Evolutionary conservation across 2,113 vertebrate species (phyloP).

Genomic region (Pardalotus punctatus): DNA sequence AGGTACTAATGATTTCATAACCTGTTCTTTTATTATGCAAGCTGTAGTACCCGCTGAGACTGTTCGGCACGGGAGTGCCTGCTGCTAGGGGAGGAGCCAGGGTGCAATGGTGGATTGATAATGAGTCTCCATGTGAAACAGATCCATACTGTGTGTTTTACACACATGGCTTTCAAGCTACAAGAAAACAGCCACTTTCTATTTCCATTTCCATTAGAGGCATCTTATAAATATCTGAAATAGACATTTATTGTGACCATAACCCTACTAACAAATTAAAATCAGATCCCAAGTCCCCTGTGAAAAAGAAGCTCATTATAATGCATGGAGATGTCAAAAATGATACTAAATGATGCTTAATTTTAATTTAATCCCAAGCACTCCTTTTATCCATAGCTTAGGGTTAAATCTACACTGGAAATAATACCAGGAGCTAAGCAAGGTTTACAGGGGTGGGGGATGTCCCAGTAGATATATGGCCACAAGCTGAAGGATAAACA

Average conservation of each 20-base stretch:
- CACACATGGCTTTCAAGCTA: neutral
- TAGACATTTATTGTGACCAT: conserved; percentile 70
- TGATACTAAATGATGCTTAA: conserved; percentile 62
- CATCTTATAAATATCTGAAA: conserved; percentile 56
- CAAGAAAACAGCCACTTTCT: conserved; percentile 46
- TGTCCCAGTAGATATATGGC: conserved; percentile 12
- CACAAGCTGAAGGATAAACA: conserved; percentile 51
- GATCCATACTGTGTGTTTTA: neutral
- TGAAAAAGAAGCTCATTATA: conserved; percentile 64
- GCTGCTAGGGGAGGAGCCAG: neutral
- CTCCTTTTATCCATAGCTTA: conserved; percentile 31
- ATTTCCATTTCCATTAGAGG: conserved; percentile 52
- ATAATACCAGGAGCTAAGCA: conserved; percentile 61
- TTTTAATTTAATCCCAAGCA: conserved; percentile 56
- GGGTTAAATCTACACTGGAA: conserved; percentile 49
- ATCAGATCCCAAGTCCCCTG: conserved; percentile 58
- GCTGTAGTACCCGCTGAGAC: neutral
- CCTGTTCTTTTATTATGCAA: conserved; percentile 6
- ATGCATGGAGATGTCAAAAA: conserved; percentile 67
- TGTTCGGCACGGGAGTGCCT: neutral
- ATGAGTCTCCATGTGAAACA: neutral
- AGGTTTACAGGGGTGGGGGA: neutral
- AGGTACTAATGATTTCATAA: conserved; percentile 51
- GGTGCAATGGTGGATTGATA: neutral
- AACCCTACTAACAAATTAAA: conserved; percentile 74